Conservation (phyloP, 2,888 invertebrate genomes). For the Escarpia spicata region DNA sequence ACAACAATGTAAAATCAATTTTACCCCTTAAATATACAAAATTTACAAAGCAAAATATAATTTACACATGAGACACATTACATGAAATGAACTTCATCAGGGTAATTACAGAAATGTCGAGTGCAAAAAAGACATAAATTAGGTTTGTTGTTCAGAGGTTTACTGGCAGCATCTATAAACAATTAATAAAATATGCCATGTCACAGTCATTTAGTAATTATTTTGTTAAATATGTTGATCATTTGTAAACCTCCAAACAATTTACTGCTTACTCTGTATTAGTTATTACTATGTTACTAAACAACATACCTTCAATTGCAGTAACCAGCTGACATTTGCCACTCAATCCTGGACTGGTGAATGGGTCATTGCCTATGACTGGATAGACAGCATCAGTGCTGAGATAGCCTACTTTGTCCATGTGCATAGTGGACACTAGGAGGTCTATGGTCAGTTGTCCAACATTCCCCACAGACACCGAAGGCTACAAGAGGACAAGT, state of each 20-base stretch:
- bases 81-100: too few species aligned
- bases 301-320: conserved; percentile 33
- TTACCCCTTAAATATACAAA: too few species aligned
- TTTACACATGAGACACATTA: too few species aligned
- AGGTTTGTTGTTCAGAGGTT: too few species aligned
- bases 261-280: too few species aligned
- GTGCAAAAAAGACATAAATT: too few species aligned
- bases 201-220: not conserved
- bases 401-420: conserved; percentile 76
- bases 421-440: conserved; percentile 77
- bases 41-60: too few species aligned
- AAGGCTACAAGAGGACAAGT: conserved; percentile 33
- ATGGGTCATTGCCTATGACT: conserved; percentile 83
- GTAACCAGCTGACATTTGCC: conserved; percentile 31
- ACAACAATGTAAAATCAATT: too few species aligned
- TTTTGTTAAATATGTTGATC: too few species aligned
- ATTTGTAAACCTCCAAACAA: too few species aligned
- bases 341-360: conserved; percentile 64
- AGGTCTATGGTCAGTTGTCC: conserved; percentile 87
- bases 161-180: conserved; percentile 30
- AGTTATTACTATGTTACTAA: not conserved
- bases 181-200: conserved; percentile 31
- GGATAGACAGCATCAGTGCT: conserved; percentile 82
- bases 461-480: conserved; percentile 81
- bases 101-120: too few species aligned